Base-by-base conservation (phyloP, 2,797 vertebrate species). In the Denticeps clupeoides region DNA sequence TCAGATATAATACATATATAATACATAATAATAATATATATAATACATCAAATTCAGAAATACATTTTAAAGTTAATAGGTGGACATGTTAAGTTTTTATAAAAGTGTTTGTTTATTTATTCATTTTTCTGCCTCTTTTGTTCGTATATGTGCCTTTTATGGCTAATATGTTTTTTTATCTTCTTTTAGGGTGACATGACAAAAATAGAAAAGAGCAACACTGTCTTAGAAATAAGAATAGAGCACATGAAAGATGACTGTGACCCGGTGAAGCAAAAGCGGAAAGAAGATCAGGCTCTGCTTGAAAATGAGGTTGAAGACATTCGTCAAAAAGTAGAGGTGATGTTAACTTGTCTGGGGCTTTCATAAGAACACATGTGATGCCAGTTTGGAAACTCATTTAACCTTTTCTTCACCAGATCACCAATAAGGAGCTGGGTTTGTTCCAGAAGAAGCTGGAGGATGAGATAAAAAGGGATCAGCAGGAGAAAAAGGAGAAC, bases 401-500 rank as follows among this genome's bases (percentile, higher is more conserved):
- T 8, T 29, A 10, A 5, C 3, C 2, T n/a, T 42, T 47, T 53
- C 7, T 11, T 38, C 53, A 57, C 10, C 63, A 97, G 91, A 78
- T 90, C 37, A 85, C 81, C 56, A 79, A 87, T 49, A 80, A 68
- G 11, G 91, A 97, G 68, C 77, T 92, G 59, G 50, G 53, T 5
- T 76, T 86, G 73, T 81, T 95, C 55, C 82, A 87, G 45, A 79
- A 87, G 49, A 88, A 88, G 55, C 69, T 90, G 40, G 88, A 97
- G 41, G 63, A 78, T 13, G 86, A 89, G 45, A 62, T 85, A 38
- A 86, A 81, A 62, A 91, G 81, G 52, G 90, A 90, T 80, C 89
- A 91, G 53, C 86, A 86, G 55, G 90, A 96, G 63, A 96, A 90
- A 69, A 90, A 80, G 31, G 84, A 87, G 56, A 85, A 84, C 40